Percentiles rank a stretch among this genome's conserved stretches.
phyloP scores from a whole-genome alignment of 2,113 vertebrate genomes.

The Emydocephalus ijimae region DNA sequence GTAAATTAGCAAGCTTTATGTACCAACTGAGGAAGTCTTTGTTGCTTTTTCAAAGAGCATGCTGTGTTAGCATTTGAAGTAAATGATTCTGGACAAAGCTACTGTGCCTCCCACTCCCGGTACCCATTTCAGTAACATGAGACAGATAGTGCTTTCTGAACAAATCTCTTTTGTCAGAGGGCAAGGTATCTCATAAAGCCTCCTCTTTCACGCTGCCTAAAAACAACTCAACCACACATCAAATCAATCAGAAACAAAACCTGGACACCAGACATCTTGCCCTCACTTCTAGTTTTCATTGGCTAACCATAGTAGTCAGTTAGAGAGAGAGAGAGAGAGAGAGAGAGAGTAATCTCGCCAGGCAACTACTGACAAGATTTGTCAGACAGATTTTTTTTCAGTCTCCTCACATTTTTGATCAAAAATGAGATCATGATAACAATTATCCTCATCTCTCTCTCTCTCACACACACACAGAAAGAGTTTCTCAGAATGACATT shows the following conservation, averaged over 20 bases:
- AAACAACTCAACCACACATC: not conserved
- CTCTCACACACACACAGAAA: not conserved
- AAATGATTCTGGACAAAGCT: constrained; percentile 36
- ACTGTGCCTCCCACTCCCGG: not conserved
- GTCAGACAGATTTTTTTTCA: not conserved
- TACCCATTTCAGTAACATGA: constrained; percentile 21
- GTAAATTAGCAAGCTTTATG: constrained; percentile 55
- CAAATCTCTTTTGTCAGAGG: constrained; percentile 20
- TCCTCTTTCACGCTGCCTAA: not conserved
- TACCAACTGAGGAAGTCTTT: constrained; percentile 40
- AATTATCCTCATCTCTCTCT: not conserved
- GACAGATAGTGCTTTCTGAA: not conserved
- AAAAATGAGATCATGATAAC: not conserved
- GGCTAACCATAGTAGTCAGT: not conserved
- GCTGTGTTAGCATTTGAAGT: constrained; percentile 27
- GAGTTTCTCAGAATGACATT: not conserved
- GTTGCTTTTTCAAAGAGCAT: constrained; percentile 27
- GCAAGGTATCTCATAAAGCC: not conserved
- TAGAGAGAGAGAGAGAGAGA: not conserved
- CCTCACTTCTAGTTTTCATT: not conserved
- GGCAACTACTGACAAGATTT: not conserved
- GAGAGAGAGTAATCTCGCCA: not conserved
- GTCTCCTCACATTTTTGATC: not conserved
- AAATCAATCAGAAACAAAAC: constrained; percentile 2
- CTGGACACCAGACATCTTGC: not conserved